A percentile compares a stretch with the other conserved stretches of the same genome.
Conservation (phyloP, 2,888 invertebrate species). For the Stictocephala bisonia region DNA sequence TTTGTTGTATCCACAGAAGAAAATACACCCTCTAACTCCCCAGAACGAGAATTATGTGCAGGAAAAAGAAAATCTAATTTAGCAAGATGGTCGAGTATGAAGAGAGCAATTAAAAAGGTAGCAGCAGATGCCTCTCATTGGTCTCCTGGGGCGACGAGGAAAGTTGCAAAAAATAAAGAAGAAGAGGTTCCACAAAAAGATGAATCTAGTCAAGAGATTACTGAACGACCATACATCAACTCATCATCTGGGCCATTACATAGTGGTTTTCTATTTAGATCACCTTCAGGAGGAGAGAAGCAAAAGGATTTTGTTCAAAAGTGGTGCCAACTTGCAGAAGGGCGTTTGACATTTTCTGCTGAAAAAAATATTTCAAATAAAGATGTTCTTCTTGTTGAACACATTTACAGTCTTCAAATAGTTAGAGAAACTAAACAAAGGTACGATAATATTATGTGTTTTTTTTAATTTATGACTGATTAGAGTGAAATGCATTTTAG, state of each 20-base stretch:
- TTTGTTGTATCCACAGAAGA: constrained; percentile 58
- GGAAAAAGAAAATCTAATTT: constrained; percentile 50
- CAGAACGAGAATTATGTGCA: constrained; percentile 59
- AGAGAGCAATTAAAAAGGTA: constrained; percentile 58
- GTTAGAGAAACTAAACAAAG: constrained; percentile 68
- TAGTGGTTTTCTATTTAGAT: constrained; percentile 72
- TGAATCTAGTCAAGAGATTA: constrained; percentile 50
- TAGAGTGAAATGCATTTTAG: not conserved
- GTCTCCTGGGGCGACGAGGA: constrained; percentile 57
- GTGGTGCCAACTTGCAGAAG: constrained; percentile 77
- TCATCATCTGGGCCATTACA: constrained; percentile 68
- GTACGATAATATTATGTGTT: constrained; percentile 62
- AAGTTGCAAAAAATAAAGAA: constrained; percentile 51
- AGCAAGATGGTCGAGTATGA: constrained; percentile 59
- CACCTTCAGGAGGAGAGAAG: constrained; percentile 63
- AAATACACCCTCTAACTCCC: constrained; percentile 63
- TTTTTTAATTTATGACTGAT: not conserved
- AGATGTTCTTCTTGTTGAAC: constrained; percentile 77
- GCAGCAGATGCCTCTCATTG: constrained; percentile 54
- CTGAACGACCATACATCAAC: constrained; percentile 68
- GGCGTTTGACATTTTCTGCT: constrained; percentile 77
- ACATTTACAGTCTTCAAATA: constrained; percentile 74
- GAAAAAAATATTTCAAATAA: constrained; percentile 78
- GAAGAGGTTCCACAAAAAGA: constrained; percentile 60
- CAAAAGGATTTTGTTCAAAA: constrained; percentile 81